Base-by-base conservation (phyloP, 2,888 invertebrate genomes). In the Chloroclysta siterata region DNA sequence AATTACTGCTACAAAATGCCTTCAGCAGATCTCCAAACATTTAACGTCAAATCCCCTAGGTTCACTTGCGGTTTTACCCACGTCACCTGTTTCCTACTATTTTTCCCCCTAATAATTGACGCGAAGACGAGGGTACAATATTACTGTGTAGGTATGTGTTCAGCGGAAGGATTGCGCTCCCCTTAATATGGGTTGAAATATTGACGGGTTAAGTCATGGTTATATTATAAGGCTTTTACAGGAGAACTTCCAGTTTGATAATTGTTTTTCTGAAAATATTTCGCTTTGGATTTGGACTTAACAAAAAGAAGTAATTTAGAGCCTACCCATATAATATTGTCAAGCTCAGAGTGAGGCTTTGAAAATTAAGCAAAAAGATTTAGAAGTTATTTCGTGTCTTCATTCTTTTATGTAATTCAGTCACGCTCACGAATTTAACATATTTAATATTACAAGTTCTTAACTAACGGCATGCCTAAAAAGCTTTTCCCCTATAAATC, bases 21-120 rank as follows among this genome's bases (percentile, higher is more conserved):
- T 56, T 56, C 41, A 11, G 14, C 53, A 48, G 39, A 14, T 41
- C n/a, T 28, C 28, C 14, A 41, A 55, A 48, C 48, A 28, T 48
- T 56, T 41, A 56, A 22, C 22, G 42, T 36, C 22, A 44, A 55
- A 44, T 53, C 17, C 50, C 17, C 44, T 63, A 29, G 28, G 55
- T 52, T 60, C 65, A 44, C 50, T 44, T 53, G 60, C 15, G 65
- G 66, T 62, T 63, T 55, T 59, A 80, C 79, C 81, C 77, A 77
- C 76, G 74, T 82, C 81, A 80, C 78, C 74, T 78, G 78, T 68
- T 68, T 68, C 36, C 33, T 51, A 56, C 65, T 69, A 66, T 74
- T 72, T 76, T 74, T 73, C 71, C 73, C 69, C 57, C 74, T 74
- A 76, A 79, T 89, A 89, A 89, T 90, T 90, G 90, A 90, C 90